Evolutionary conservation across 2,888 invertebrate species (phyloP), one percentile per base, ranked within the genome.

Genomic region (Electrophaes corylata): DNA sequence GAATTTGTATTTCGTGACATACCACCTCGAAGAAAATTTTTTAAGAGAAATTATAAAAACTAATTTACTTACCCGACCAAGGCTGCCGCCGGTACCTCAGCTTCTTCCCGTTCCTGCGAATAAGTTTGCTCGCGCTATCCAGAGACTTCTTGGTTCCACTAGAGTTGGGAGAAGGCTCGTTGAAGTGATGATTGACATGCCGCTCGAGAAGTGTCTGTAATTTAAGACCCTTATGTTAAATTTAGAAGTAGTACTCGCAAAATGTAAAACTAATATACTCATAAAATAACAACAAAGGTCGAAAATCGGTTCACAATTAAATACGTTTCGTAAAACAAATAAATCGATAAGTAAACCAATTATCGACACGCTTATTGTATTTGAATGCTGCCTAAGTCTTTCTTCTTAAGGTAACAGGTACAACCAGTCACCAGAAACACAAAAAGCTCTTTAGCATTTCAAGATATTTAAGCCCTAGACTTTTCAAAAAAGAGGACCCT

Each of bases 131-230:
- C 5, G 91, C 87, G 69, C 95, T 95, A 60, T 95, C 95, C 19
- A 96, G 92, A 46, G 96, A 94, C 76, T 96, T 95, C 84, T 95
- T 95, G 52, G 92, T 82, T 41, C 91, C 86, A 64, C 93, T 94
- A 55, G 93, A 91, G 77, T 91, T 93, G 3, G 89, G 83, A 41
- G 93, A 92, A 20, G 88, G 86, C 75, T 95, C 95, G 70, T 94
- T 92, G 90, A 98, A 98, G 85, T 98, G 98, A 74, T 96, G 95
- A 90, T 98, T 98, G 49, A 98, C 98, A 79, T 99, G 98, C 72
- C 98, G 94, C 86, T 98, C 97, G 71, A 98, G 90, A 60, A 97
- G 95, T 60, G 93, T 93, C 96, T 96, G 92, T 31, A 93, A 93
- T 53, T 43, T 4, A 31, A n/a, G 16, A 31, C n/a, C 10, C 16